phyloP scores from a whole-genome alignment of 2,113 vertebrate species.

The Cervus canadensis region DNA sequence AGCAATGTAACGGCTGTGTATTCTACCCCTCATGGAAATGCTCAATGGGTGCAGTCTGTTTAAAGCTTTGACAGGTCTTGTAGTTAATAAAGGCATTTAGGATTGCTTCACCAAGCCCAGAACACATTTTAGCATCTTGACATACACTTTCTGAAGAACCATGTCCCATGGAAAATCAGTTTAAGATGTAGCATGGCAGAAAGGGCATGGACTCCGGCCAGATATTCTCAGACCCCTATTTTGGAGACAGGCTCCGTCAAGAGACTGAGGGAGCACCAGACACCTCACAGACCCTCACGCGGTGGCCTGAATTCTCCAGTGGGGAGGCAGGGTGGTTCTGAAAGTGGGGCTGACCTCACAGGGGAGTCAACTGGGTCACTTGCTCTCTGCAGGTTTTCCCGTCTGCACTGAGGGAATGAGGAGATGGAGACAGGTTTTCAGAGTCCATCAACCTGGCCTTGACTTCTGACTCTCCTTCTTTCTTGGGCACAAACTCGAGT shows the following conservation, averaged over 20 bases:
- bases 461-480: background rate
- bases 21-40: background rate
- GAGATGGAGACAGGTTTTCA: background rate
- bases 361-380: no score
- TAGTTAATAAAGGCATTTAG: background rate
- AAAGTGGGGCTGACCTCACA: background rate
- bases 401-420: accelerated
- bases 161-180: accelerated
- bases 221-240: background rate
- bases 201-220: background rate
- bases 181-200: accelerated
- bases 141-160: background rate
- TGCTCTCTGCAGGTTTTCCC: background rate
- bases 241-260: background rate
- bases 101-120: background rate
- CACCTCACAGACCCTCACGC: accelerated
- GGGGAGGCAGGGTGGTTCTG: background rate
- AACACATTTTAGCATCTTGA: background rate
- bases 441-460: background rate
- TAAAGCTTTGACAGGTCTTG: background rate
- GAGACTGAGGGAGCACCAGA: background rate
- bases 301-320: background rate
- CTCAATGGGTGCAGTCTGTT: accelerated
- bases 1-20: accelerated
- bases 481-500: background rate